These are phyloP conservation scores for Drosophila prosaltans DNA, from an alignment of 1,140 invertebrate species.

Conservation along the genomic window DNA sequence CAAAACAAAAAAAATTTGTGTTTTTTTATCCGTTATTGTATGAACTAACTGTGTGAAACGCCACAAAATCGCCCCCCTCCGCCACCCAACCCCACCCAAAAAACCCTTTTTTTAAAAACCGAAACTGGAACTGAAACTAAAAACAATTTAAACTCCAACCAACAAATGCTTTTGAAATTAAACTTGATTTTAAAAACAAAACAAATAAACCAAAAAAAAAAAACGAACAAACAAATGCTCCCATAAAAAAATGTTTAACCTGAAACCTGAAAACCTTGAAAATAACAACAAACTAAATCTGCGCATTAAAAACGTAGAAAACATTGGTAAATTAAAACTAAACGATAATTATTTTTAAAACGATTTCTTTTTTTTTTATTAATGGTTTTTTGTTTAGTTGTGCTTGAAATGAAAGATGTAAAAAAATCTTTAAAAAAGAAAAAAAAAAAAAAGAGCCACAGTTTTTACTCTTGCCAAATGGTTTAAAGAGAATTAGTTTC, in stretches of 20 bases:
- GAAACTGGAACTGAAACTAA: conserved; percentile 51
- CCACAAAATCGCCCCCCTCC: not conserved
- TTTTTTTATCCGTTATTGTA: conserved; percentile 15
- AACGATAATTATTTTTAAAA: conserved; percentile 30
- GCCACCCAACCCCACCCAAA: conserved; percentile 15
- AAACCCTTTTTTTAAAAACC: conserved; percentile 10
- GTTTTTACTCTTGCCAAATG: too few relatives aligned
- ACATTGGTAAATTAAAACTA: conserved; percentile 68
- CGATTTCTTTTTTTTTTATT: conserved; percentile 15
- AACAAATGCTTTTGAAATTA: conserved; percentile 51
- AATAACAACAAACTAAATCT: conserved; percentile 10
- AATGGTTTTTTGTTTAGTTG: conserved; percentile 38
- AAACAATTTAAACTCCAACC: conserved; percentile 53
- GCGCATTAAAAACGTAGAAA: conserved; percentile 61
- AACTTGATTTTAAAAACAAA: conserved; percentile 37
- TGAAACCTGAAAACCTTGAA: conserved; percentile 27
- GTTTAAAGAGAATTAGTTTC: too few relatives aligned
- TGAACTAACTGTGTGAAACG: conserved; percentile 32
- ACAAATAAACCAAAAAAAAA: not conserved
- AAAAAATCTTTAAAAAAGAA: not conserved
- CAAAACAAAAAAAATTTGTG: conserved; percentile 33
- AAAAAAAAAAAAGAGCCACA: not conserved
- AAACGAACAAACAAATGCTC: not conserved
- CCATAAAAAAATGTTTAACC: conserved; percentile 19
- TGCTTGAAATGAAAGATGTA: conserved; percentile 15